Base-by-base conservation (phyloP, 2,113 vertebrate genomes). In the Pseudopipra pipra region DNA sequence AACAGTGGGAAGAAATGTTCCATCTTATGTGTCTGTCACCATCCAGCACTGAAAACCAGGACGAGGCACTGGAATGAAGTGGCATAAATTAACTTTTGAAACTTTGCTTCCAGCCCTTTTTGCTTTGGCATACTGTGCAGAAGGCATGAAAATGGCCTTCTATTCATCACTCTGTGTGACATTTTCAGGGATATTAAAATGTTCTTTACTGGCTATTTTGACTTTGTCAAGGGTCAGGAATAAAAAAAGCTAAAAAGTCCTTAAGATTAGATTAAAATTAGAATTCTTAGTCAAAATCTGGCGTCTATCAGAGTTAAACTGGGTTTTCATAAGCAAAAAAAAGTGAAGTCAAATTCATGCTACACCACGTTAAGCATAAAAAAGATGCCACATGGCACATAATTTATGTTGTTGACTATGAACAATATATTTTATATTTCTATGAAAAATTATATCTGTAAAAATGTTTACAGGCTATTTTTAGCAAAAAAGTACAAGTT, bases 21-120 rank as follows among this genome's bases (percentile, higher is more conserved):
- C 27, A 33, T 83, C 43, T 77, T 41, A 51, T 0, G 6, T 54
- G 47, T 46, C 51, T 65, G 14, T 74, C 78, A 67, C 44, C 44
- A 28, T 41, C 78, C 59, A 63, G 79, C 43, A 75, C 33, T 30
- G 55, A 44, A 80, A 76, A 95, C 28, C 28, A 54, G 65, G 65
- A 68, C 66, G 47, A 95, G 78, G n/a, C 84, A 74, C 28, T 77
- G 67, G 31, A 85, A 81, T 41, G 41, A 84, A 91, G 56, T 81
- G 18, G 25, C 43, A 81, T 44, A 59, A 44, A 85, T 96, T 74
- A 92, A 96, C 94, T 97, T 97, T 71, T 78, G 68, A 62, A 92
- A 97, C 44, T 94, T 62, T 77, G 39, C 71, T 96, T 90, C 84
- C 68, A 77, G 81, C 54, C 20, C 44, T 92, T 84, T 79, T 84